These are phyloP conservation scores for Branchipolynoe longqiensis DNA, from an alignment of 2,888 invertebrate species.

Conservation along the genomic window DNA sequence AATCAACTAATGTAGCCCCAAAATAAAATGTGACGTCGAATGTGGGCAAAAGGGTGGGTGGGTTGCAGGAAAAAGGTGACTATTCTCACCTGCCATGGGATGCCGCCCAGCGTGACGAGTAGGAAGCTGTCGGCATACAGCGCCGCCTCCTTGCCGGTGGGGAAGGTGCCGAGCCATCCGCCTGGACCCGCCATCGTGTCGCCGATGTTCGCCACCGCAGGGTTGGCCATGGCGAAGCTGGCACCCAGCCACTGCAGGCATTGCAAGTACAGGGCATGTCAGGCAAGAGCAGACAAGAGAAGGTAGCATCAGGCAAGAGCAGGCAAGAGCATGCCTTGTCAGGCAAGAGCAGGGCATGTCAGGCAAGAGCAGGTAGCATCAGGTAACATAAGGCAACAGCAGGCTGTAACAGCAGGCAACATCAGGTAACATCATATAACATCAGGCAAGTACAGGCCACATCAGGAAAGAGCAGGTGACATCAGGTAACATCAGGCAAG, in stretches of 20 bases:
- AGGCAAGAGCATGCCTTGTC: conserved; percentile 98
- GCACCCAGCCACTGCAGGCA: conserved; percentile 94
- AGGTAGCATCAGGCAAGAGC: conserved; percentile 95
- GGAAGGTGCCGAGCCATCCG: conserved; percentile 69
- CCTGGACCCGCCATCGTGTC: conserved; percentile 70
- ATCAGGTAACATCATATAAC: too few relatives aligned
- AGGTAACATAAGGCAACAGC: too few relatives aligned
- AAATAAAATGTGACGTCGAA: too few relatives aligned
- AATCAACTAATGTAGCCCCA: too few relatives aligned
- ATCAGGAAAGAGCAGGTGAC: too few relatives aligned
- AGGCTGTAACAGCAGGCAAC: too few relatives aligned
- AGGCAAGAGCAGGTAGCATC: too few relatives aligned
- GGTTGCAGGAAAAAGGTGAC: too few relatives aligned
- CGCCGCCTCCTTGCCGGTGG: conserved; percentile 53
- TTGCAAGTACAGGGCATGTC: neutral
- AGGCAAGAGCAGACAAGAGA: neutral
- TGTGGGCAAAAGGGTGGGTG: too few relatives aligned
- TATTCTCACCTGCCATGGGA: conserved; percentile 87
- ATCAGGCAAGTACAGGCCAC: too few relatives aligned
- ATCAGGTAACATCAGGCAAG: too few relatives aligned
- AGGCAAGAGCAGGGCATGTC: too few relatives aligned
- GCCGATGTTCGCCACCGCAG: conserved; percentile 90
- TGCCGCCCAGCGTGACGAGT: conserved; percentile 96
- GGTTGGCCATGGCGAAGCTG: conserved; percentile 95
- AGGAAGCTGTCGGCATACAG: conserved; percentile 89